Base-by-base conservation (phyloP, 2,888 invertebrate genomes). In the Slavum lentiscoides region DNA sequence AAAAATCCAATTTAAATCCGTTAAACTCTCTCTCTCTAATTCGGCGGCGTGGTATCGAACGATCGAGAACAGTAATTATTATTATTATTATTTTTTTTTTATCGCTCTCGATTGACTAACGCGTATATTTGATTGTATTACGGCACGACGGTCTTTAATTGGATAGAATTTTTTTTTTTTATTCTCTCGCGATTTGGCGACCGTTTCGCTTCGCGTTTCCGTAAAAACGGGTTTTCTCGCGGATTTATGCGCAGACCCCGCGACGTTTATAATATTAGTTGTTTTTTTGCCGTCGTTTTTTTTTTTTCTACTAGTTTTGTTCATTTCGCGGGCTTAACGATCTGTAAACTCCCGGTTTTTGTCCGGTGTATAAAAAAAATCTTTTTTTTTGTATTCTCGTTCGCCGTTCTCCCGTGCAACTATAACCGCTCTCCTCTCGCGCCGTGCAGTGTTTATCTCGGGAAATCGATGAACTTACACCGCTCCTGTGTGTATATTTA, bases 311-410 rank as follows among this genome's bases (percentile, higher is more conserved):
- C 37, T 43, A 37, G 58, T 58, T 58, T 55, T n/a, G 17, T 49
- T 21, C 21, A 8, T 49, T 72, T 66, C 43, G 72, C 72, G 80
- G 70, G 80, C 64, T 80, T 80, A 80, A 80, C 80, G 80, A 80
- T 80, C 80, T 72, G 80, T 80, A 80, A 80, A 80, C 70, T 80
- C 64, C 70, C 67, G 75, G 30, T 30, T 30, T 77, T 80, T 70
- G 80, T 80, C 70, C 64, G 80, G 72, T 64, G 55, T 72, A 72
- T 72, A 80, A 72, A 72, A 80, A 80, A 72, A 80, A 80, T 80
- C 70, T 80, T 72, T 70, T 30, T 37, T 61, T 21, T 43, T 17
- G 7, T 30, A 30, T 30, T 43, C 43, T 43, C 43, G 2, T 5
- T 43, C 43, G 11, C 43, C 1, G 9, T 61, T 43, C 30, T 30